Evolutionary conservation across 2,113 vertebrate species (phyloP).

Genomic region (Chaenocephalus aceratus): DNA sequence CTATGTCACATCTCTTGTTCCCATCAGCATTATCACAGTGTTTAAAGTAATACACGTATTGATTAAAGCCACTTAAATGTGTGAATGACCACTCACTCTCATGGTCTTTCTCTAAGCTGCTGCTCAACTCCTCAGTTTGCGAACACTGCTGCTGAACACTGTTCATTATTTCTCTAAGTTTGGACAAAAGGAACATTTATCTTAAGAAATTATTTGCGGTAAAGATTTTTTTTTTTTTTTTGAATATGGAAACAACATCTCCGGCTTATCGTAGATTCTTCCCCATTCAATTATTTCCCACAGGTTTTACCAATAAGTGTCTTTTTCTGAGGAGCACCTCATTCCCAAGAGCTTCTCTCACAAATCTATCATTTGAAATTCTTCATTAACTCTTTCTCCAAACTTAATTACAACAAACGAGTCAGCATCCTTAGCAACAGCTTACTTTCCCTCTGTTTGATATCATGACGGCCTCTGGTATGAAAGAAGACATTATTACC

Average conservation of each 20-base stretch:
- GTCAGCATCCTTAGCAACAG: background rate
- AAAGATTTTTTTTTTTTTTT: too few species aligned
- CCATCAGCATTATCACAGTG: too few species aligned
- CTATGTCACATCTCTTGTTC: too few species aligned
- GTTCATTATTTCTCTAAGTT: background rate
- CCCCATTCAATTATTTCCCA: background rate
- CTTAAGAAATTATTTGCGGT: too few species aligned
- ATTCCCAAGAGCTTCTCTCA: background rate
- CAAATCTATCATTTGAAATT: background rate
- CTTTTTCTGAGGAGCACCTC: background rate
- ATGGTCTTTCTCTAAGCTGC: background rate
- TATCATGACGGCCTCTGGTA: background rate
- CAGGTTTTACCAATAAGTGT: background rate
- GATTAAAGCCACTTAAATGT: background rate
- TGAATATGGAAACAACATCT: background rate
- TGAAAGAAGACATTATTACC: background rate
- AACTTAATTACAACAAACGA: background rate
- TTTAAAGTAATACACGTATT: background rate
- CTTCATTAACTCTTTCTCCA: background rate
- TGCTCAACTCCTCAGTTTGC: background rate
- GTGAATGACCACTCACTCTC: background rate
- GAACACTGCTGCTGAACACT: background rate
- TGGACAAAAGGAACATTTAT: background rate
- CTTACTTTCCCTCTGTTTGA: background rate
- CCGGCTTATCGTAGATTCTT: background rate